A percentile compares a stretch with the other conserved stretches of the same genome.
Evolutionary conservation across 1,140 invertebrate genomes (phyloP).

Genomic region (Pentalonia nigronervosa): DNA sequence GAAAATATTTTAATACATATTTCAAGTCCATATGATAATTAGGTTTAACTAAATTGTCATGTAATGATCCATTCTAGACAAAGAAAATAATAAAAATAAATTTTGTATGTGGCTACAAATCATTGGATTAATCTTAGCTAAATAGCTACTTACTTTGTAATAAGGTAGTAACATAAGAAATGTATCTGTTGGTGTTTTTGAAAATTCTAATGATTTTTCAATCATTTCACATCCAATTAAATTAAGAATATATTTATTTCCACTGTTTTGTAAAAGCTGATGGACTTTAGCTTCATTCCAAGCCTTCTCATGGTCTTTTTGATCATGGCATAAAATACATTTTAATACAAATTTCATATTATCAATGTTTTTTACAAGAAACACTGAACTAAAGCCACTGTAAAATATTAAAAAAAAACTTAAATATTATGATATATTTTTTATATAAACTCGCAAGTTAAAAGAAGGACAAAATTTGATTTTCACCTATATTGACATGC

Average conservation of each 20-base stretch:
- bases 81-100: constrained; percentile 55
- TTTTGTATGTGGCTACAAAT: neutral
- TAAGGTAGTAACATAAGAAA: constrained; percentile 81
- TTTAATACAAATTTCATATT: constrained; percentile 81
- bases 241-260: constrained; percentile 20
- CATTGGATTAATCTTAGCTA: neutral
- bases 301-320: constrained; percentile 79
- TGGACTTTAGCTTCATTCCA: constrained; percentile 80
- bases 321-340: constrained; percentile 80
- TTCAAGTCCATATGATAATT: constrained; percentile 72
- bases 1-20: constrained; percentile 76
- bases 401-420: constrained; percentile 61
- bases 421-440: neutral
- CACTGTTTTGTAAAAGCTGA: constrained; percentile 11
- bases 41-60: constrained; percentile 73
- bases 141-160: constrained; percentile 69
- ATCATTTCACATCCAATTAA: constrained; percentile 47
- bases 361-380: constrained; percentile 76
- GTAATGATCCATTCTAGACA: constrained; percentile 76
- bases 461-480: no score
- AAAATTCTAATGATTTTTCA: constrained; percentile 42
- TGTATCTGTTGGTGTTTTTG: constrained; percentile 69
- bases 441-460: no score
- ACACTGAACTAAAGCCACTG: constrained; percentile 86
- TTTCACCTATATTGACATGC: no score